Base-by-base conservation (phyloP, 1,140 invertebrate genomes). In the Laodelphax striatellus region DNA sequence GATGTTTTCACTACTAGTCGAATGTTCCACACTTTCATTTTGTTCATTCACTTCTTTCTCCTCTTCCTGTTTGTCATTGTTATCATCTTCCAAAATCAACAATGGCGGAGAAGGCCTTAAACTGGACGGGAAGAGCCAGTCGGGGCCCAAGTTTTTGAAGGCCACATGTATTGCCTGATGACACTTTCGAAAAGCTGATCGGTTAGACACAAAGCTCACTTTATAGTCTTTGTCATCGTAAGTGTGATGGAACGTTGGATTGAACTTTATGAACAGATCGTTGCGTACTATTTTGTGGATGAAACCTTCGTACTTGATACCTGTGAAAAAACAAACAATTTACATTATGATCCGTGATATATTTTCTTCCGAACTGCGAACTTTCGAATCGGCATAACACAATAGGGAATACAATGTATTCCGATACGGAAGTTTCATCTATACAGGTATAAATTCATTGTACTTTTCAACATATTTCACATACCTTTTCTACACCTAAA, bases 201-300 rank as follows among this genome's bases (percentile, higher is more conserved):
- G 70, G 59, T 72, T 76, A 22, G 58, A 41, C 3, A 58, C 50
- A 42, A 86, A 85, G 50, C 76, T 73, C 4, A 86, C 69, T 44
- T 77, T 74, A 59, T 81, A 87, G 66, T 84, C 81, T 71, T 85
- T 80, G 1, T 81, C 73, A 68, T 90, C 73, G 68, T 90, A 92
- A 11, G 69, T 73, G 1, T 77, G 68, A 64, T 91, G 86, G 69
- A 93, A 92, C 34, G 73, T 72, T 50, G 74, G 66, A 70, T 83
- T 78, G 65, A 94, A 94, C 72, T 87, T 88, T 1, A 93, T 67
- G 14, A 81, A 75, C 6, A 94, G 74, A 57, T 83, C 76, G 64
- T 80, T 76, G 41, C 76, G 79, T 57, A 75, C 75, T 17, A 92
- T 81, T 68, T 83, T 80, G 69, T 92, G 88, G 64, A 94, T 82